Evolutionary conservation across 2,113 vertebrate genomes (phyloP), one percentile per base, ranked within the genome.

Genomic region (Zosterops japonicus): DNA sequence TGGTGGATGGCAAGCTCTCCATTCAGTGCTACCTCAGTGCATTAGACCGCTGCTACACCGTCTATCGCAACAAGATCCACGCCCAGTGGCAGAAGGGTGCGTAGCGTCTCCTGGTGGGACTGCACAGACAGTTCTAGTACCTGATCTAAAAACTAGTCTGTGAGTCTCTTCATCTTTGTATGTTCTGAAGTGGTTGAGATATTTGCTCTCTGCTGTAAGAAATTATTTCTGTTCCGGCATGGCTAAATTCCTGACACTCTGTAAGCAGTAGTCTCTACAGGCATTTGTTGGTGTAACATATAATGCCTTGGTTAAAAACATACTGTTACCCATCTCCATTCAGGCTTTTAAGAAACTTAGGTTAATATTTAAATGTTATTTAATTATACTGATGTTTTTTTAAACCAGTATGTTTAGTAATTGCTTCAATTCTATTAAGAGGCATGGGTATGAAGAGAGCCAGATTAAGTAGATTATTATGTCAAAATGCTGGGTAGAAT

Each of bases 1-100:
- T 99, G 29, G 99, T 99, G 50, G 99, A 99, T 44, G 99, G 99
- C 18, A 99, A 99, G 77, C 97, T 99, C 12, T 99, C 99, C 15
- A 99, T 99, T 61, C 98, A 99, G 95, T 99, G 99, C 97, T 99
- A 99, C 97, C 98, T 99, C 97, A 99, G 98, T 81, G 99, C 99
- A 2, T 94, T 99, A 92, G 99, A 99, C 96, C 98, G 97, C 95
- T 99, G 99, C 98, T 99, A 99, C 86, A 89, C 98, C 1, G 98
- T 99, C 76, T 99, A 99, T 80, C 98, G 99, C 93, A 99, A 98
- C 92, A 99, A 99, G 96, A 98, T 99, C 94, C 98, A 98, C 0
- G 98, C 99, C 39, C 98, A 98, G 93, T 99, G 99, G 99, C 99
- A 99, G 60, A 99, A 98, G 98, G 99, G 99, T 99, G 59, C 0